Percentiles rank a stretch among this genome's conserved stretches.
phyloP scores from a whole-genome alignment of 2,888 invertebrate genomes.

The Diadromus collaris region DNA sequence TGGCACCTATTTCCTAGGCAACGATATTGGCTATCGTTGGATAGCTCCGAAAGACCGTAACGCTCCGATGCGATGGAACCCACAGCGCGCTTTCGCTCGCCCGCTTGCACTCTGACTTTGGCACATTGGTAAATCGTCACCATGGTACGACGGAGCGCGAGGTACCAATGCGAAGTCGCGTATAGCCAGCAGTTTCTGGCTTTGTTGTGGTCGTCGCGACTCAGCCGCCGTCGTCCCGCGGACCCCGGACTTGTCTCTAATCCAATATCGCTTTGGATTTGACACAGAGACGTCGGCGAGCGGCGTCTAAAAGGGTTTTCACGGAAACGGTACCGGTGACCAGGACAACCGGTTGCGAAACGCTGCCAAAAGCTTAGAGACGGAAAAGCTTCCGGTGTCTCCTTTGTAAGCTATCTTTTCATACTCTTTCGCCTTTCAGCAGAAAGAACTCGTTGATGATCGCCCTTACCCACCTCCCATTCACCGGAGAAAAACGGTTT shows the following conservation, averaged over 20 bases:
- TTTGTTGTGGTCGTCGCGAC: constrained; percentile 27
- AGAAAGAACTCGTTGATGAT: not conserved
- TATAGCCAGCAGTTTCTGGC: constrained; percentile 13
- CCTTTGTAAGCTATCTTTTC: constrained; percentile 4
- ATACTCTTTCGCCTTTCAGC: constrained; percentile 17
- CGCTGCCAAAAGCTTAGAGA: constrained; percentile 7
- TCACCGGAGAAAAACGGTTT: not conserved
- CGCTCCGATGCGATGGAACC: constrained; percentile 9
- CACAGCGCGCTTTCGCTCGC: constrained; percentile 18
- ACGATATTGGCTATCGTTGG: constrained; percentile 32
- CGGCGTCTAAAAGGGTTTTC: not conserved
- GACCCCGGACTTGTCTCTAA: constrained; percentile 23
- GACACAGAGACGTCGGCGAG: not conserved
- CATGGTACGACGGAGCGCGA: not conserved
- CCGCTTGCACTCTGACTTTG: constrained; percentile 19
- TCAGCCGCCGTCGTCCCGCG: not conserved
- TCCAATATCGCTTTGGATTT: constrained; percentile 41
- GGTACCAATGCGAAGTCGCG: not conserved
- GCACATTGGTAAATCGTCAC: constrained; percentile 1
- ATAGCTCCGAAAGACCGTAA: not conserved
- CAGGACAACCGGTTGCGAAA: constrained; percentile 2
- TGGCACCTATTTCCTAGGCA: constrained; percentile 19
- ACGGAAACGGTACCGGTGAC: not conserved
- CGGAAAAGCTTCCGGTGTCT: constrained; percentile 14
- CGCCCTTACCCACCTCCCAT: not conserved